phyloP scores from a whole-genome alignment of 2,797 vertebrate genomes.

The Brotula barbata region DNA sequence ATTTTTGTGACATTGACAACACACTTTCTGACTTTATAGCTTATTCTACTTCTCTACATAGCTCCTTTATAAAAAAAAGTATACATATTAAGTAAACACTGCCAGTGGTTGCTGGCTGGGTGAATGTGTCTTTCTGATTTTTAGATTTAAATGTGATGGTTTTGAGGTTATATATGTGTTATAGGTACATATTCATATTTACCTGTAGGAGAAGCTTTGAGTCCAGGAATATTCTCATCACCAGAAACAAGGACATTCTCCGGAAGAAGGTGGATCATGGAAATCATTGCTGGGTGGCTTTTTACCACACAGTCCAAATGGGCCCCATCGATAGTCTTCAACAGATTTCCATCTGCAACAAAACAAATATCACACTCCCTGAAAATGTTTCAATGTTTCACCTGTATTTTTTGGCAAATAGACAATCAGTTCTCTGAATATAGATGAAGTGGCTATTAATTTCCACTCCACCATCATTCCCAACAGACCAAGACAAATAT shows the following conservation, averaged over 20 bases:
- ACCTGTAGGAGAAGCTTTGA: constrained; percentile 74
- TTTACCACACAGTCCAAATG: constrained; percentile 81
- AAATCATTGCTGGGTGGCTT: constrained; percentile 77
- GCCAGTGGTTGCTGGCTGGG: no score
- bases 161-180: no score
- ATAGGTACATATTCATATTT: constrained; percentile 37
- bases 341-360: constrained; percentile 78
- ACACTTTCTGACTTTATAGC: no score
- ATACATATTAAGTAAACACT: no score
- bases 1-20: no score
- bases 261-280: constrained; percentile 82
- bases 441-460: constrained; percentile 25
- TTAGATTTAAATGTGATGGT: background rate
- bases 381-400: constrained; percentile 11
- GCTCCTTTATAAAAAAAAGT: no score
- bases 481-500: constrained; percentile 32
- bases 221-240: constrained; percentile 82
- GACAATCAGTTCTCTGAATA: constrained; percentile 22
- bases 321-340: constrained; percentile 81
- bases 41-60: no score
- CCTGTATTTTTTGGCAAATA: constrained; percentile 32
- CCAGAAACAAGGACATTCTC: constrained; percentile 87
- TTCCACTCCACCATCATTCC: constrained; percentile 23
- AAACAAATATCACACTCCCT: constrained; percentile 22
- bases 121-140: no score